Evolutionary conservation across 2,888 invertebrate genomes (phyloP), one percentile per base, ranked within the genome.

Genomic region (Camponotus fellah): DNA sequence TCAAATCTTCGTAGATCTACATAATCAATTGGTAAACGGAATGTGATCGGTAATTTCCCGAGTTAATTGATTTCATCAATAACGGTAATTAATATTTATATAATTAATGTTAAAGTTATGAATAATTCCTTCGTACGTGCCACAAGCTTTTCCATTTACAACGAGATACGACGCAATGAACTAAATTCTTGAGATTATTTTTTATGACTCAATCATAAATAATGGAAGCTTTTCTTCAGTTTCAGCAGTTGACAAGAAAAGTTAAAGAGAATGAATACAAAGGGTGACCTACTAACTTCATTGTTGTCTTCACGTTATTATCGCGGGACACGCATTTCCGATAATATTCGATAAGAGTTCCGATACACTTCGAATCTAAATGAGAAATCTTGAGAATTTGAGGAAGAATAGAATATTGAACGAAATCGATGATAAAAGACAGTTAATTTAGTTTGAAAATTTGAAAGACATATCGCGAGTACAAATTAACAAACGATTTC

Each of bases 351-450:
- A 84, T 84, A 81, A 86, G 26, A 26, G 84, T 72, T 46, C 34
- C 49, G 75, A 76, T 74, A 75, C 81, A 82, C 75, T 37, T 26
- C 46, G 82, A 85, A 86, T 81, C 81, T 80, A 69, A 82, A 82
- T 72, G 82, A 79, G 75, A 68, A 71, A 86, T 86, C 85, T 82
- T 53, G n/a, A 37, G 32, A 60, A 26, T 21, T 26, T 3, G n/a
- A 5, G 26, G 9, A 17, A n/a, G 26, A 43, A 26, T 40, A 17
- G 21, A 6, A 21, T 21, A 56, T 14, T 8, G 46, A 32, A 17
- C n/a, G 56, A 60, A 60, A 32, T 74, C 32, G 60, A 60, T 43
- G 14, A 43, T 4, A 14, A 17, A 8, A 32, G 2, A 32, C 2
- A 10, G 32, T 17, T 60, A 10, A 60, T 32, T 10, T 56, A 43